phyloP scores from a whole-genome alignment of 2,888 invertebrate species.

The Copidosoma aretas region DNA sequence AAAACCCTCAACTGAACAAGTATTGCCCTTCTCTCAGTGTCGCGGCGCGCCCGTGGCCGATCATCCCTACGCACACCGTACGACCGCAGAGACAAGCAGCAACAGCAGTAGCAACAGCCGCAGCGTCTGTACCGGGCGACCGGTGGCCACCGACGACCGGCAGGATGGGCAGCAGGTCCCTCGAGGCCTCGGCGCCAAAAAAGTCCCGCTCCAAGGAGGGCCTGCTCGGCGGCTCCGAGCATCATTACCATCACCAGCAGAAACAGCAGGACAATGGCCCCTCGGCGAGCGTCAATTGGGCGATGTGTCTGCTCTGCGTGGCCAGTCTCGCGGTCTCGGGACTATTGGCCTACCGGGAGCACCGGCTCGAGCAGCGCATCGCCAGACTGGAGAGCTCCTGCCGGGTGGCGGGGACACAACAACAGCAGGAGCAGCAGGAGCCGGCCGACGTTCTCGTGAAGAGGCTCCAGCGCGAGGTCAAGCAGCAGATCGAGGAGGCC shows the following conservation, averaged over 20 bases:
- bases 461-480: slow-evolving; percentile 28
- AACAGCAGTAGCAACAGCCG: too few relatives aligned
- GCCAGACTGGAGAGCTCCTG: slow-evolving; percentile 51
- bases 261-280: slow-evolving; percentile 47
- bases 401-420: slow-evolving; percentile 26
- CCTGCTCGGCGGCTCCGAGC: slow-evolving; percentile 17
- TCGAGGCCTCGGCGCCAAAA: slow-evolving; percentile 51
- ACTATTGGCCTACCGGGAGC: slow-evolving; percentile 54
- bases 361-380: slow-evolving; percentile 55
- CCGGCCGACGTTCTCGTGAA: slow-evolving; percentile 33
- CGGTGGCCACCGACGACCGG: slow-evolving; percentile 1
- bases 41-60: too few relatives aligned
- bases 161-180: slow-evolving; percentile 38
- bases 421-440: too few relatives aligned
- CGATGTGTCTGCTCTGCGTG: slow-evolving; percentile 56
- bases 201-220: slow-evolving; percentile 48
- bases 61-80: too few relatives aligned
- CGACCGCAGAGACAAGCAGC: too few relatives aligned
- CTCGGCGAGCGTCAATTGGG: slow-evolving; percentile 53
- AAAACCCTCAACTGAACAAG: too few relatives aligned
- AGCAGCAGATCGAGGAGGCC: slow-evolving; percentile 18
- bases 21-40: too few relatives aligned
- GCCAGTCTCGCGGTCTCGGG: slow-evolving; percentile 55
- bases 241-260: background rate
- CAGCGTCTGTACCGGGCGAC: too few relatives aligned